These are phyloP conservation scores for Eunapius fragilis DNA, from an alignment of 37 sponge, comb jelly and placozoan species.

Conservation along the genomic window DNA sequence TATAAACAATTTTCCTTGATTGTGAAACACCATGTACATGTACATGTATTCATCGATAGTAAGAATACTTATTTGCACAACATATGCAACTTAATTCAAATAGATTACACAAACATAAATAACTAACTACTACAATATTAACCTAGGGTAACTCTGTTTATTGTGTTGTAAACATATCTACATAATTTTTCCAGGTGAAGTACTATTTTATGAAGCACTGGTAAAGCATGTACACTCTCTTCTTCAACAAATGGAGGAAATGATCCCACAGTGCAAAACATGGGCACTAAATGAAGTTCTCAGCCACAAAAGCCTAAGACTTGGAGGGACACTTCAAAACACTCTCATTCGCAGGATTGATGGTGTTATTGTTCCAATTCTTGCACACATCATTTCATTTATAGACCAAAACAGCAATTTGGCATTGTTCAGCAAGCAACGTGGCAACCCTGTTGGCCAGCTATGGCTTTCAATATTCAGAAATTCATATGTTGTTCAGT, in stretches of 20 bases:
- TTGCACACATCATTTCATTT: constrained; percentile 45
- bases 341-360: constrained; percentile 25
- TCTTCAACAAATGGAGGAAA: constrained; percentile 29
- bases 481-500: constrained; percentile 6
- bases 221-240: constrained; percentile 20
- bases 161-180: neutral
- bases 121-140: no score
- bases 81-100: neutral
- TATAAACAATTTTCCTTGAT: no score
- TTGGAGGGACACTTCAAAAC: constrained; percentile 38
- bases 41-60: no score
- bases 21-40: no score
- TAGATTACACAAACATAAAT: no score
- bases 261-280: neutral
- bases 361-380: constrained; percentile 15
- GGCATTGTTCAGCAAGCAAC: neutral
- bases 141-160: no score
- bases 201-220: constrained; percentile 32
- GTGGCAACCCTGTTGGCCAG: neutral
- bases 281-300: constrained; percentile 33
- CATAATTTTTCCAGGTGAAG: constrained; percentile 3
- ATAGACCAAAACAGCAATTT: constrained; percentile 34
- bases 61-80: no score
- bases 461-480: neutral
- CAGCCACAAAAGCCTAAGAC: constrained; percentile 6